A percentile compares a stretch with the other conserved stretches of the same genome.
These are phyloP conservation scores for Tauraco erythrolophus DNA, from an alignment of 2,113 vertebrate species.

Conservation along the genomic window DNA sequence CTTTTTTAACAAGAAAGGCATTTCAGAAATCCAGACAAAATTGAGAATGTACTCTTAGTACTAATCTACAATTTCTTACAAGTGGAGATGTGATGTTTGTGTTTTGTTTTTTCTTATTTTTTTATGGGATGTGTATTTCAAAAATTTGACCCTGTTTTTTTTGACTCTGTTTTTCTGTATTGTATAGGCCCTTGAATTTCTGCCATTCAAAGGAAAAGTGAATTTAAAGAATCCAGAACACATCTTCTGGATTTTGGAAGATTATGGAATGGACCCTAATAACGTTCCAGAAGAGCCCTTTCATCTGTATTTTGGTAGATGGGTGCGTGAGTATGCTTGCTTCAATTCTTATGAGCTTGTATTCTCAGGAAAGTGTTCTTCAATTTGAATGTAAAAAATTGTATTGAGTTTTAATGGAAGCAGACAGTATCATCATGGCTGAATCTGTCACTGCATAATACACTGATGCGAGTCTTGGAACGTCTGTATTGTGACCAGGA, in stretches of 20 bases:
- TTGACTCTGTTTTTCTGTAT: neutral
- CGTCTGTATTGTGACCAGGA: neutral
- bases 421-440: neutral
- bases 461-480: neutral
- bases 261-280: slow-evolving; percentile 94
- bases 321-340: slow-evolving; percentile 81
- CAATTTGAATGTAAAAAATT: neutral
- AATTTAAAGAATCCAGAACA: slow-evolving; percentile 91
- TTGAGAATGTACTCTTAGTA: neutral
- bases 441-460: neutral
- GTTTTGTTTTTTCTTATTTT: too few species aligned
- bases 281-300: slow-evolving; percentile 87
- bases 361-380: neutral
- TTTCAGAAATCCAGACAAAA: neutral
- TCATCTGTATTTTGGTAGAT: slow-evolving; percentile 94
- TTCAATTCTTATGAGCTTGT: neutral
- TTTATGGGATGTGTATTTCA: accelerated
- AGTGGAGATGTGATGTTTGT: neutral
- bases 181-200: slow-evolving; percentile 89
- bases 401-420: neutral
- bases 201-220: slow-evolving; percentile 92
- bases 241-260: slow-evolving; percentile 91
- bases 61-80: neutral
- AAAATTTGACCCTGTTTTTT: neutral
- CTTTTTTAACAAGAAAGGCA: neutral